Conservation (phyloP, 2,888 invertebrate genomes). For the Allygus modestus region DNA sequence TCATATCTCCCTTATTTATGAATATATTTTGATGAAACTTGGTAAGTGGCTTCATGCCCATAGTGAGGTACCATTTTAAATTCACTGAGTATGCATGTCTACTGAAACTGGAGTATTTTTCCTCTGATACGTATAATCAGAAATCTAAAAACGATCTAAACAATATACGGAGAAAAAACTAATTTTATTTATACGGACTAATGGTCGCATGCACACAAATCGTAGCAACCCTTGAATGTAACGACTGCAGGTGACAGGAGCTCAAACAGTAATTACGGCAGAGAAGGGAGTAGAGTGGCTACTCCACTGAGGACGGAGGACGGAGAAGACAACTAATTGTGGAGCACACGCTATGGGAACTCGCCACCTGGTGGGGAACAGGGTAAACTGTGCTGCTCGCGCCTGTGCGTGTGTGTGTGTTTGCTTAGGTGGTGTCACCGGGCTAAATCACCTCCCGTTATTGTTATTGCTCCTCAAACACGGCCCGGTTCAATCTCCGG, state of each 20-base stretch:
- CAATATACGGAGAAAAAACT: too few relatives aligned
- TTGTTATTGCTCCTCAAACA: neutral
- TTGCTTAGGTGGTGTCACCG: slow-evolving; percentile 6
- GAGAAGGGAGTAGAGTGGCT: slow-evolving; percentile 21
- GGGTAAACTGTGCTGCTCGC: neutral
- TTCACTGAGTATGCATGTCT: too few relatives aligned
- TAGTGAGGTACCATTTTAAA: too few relatives aligned
- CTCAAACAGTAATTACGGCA: slow-evolving; percentile 11
- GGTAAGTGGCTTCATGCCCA: too few relatives aligned
- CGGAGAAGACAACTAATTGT: slow-evolving; percentile 38
- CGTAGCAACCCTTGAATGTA: slow-evolving; percentile 1
- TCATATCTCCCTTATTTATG: too few relatives aligned
- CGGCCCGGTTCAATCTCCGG: neutral
- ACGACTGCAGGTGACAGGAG: neutral
- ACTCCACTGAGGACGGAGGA: slow-evolving; percentile 2
- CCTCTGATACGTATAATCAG: too few relatives aligned
- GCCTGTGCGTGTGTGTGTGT: slow-evolving; percentile 1
- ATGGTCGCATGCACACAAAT: neutral
- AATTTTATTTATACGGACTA: neutral
- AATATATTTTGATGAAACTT: too few relatives aligned
- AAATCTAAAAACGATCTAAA: too few relatives aligned
- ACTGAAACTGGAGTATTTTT: too few relatives aligned
- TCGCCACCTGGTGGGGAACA: neutral
- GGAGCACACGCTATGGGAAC: slow-evolving; percentile 43
- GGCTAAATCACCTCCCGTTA: neutral